Percentiles rank a stretch among this genome's conserved stretches.
phyloP scores from a whole-genome alignment of 2,113 vertebrate genomes.

The Pluvialis apricaria region DNA sequence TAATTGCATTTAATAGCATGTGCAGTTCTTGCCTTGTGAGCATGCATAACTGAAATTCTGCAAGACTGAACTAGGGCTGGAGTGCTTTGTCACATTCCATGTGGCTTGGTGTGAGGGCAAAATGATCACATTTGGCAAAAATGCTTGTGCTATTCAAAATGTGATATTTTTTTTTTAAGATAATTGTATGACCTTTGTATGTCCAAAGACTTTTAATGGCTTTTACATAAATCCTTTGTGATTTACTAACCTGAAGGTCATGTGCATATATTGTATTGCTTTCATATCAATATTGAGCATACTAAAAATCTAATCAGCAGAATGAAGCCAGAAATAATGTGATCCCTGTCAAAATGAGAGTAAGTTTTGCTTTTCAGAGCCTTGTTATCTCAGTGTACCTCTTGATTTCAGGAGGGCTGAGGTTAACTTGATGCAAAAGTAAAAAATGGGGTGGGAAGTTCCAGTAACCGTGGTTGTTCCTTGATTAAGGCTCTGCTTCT shows the following conservation, averaged over 20 bases:
- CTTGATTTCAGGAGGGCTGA: not conserved
- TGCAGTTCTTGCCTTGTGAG: not conserved
- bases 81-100: not conserved
- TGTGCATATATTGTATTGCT: not conserved
- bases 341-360: not conserved
- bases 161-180: not conserved
- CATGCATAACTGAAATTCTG: not conserved
- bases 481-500: not conserved
- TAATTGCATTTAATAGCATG: conserved; percentile 26
- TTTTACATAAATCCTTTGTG: not conserved
- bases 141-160: not conserved
- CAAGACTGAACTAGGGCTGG: not conserved
- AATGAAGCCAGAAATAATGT: not conserved
- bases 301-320: not conserved
- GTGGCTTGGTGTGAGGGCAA: not conserved
- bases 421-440: not conserved
- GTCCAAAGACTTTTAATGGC: not conserved
- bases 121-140: not conserved
- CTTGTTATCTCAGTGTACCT: not conserved
- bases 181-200: not conserved
- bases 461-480: not conserved
- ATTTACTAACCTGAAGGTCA: not conserved
- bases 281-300: not conserved
- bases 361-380: not conserved
- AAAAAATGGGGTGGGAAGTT: not conserved